Evolutionary conservation across 2,888 invertebrate genomes (phyloP).

Genomic region (Ectemnius cavifrons): DNA sequence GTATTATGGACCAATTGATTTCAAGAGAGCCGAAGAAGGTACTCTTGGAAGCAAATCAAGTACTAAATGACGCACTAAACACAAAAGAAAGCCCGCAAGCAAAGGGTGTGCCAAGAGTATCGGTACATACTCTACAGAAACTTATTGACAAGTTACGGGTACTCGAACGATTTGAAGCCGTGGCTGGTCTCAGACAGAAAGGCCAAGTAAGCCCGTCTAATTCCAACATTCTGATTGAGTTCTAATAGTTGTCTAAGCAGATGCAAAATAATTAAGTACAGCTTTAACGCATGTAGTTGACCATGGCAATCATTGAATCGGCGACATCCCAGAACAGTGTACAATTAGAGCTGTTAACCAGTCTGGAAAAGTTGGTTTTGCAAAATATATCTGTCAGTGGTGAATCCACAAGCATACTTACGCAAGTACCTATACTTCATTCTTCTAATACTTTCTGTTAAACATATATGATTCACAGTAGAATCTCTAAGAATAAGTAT

Average conservation of each 20-base stretch:
- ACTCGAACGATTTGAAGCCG: slow-evolving; percentile 17
- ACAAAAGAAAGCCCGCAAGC: slow-evolving; percentile 66
- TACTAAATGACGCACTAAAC: slow-evolving; percentile 66
- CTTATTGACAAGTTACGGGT: slow-evolving; percentile 68
- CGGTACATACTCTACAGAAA: slow-evolving; percentile 76
- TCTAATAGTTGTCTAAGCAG: no score
- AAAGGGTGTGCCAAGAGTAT: slow-evolving; percentile 69
- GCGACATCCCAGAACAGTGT: slow-evolving; percentile 80
- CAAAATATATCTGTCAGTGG: slow-evolving; percentile 74
- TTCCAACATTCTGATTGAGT: no score
- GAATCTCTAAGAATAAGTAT: neutral
- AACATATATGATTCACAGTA: neutral
- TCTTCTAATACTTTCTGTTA: neutral
- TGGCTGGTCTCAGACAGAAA: slow-evolving; percentile 39
- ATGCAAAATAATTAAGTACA: neutral
- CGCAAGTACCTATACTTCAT: slow-evolving; percentile 61
- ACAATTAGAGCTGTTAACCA: slow-evolving; percentile 81
- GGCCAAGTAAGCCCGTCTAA: no score
- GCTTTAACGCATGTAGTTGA: slow-evolving; percentile 68
- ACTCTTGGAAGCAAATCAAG: slow-evolving; percentile 67
- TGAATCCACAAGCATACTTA: slow-evolving; percentile 80
- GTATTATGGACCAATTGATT: slow-evolving; percentile 67
- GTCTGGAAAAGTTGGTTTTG: slow-evolving; percentile 82
- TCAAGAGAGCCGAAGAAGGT: slow-evolving; percentile 72
- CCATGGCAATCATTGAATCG: slow-evolving; percentile 79